Conservation (phyloP, 2,797 vertebrate genomes). For the Galaxias olidus region DNA sequence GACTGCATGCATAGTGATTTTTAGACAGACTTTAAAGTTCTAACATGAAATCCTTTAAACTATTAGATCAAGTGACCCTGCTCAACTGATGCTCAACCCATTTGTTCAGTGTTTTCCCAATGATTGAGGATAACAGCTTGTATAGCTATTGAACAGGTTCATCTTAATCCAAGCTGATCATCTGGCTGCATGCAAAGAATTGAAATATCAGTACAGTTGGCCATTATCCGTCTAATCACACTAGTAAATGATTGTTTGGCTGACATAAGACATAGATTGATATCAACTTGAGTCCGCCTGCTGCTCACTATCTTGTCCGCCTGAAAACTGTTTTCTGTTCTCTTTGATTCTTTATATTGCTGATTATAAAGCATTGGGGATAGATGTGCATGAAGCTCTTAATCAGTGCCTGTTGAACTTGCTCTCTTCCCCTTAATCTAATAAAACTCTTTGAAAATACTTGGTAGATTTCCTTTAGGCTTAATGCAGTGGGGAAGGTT, state of each 20-base stretch:
- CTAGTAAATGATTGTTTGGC: slow-evolving; percentile 43
- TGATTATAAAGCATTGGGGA: too few species aligned
- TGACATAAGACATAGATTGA: slow-evolving; percentile 28
- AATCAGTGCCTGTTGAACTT: too few species aligned
- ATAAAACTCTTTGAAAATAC: slow-evolving; percentile 10
- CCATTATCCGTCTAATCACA: slow-evolving; percentile 41
- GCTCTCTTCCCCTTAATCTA: too few species aligned
- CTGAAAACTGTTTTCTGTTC: too few species aligned
- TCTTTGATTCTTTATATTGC: too few species aligned
- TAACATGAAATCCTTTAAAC: too few species aligned
- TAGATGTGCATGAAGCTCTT: too few species aligned
- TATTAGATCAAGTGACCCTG: not conserved
- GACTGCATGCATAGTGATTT: too few species aligned
- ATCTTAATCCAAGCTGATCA: slow-evolving; percentile 33
- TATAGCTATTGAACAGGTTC: slow-evolving; percentile 13
- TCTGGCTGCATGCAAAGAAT: slow-evolving; percentile 16
- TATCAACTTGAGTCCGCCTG: slow-evolving; percentile 27
- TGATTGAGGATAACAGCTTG: slow-evolving; percentile 25
- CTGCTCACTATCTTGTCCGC: slow-evolving; percentile 13
- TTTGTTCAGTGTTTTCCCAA: not conserved
- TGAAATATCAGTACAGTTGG: slow-evolving; percentile 23
- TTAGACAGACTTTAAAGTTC: too few species aligned
- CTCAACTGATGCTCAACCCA: not conserved
- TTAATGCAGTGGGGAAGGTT: slow-evolving; percentile 8
- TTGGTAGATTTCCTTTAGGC: not conserved